Percentiles rank a stretch among this genome's conserved stretches.
phyloP scores from a whole-genome alignment of 2,113 vertebrate genomes.

The Piprites chloris region DNA sequence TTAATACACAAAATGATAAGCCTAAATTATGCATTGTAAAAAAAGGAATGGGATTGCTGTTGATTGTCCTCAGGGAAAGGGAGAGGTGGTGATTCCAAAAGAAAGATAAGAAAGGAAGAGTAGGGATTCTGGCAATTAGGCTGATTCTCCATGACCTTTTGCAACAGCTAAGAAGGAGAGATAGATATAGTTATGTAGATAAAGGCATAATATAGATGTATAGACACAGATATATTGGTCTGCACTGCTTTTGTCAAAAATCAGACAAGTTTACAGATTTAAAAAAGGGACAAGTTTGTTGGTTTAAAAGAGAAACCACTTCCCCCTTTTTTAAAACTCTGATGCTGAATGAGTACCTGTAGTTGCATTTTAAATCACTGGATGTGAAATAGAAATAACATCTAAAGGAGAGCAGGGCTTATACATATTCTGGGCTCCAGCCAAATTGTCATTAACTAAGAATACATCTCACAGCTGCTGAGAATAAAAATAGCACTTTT shows the following conservation, averaged over 20 bases:
- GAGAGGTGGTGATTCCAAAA: not conserved
- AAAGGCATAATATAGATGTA: not conserved
- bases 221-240: not conserved
- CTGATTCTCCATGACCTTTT: not conserved
- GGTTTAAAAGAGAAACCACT: not conserved
- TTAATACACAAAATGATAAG: slow-evolving; percentile 4
- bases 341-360: not conserved
- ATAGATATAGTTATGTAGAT: not conserved
- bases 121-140: not conserved
- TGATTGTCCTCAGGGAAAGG: not conserved
- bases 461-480: slow-evolving; percentile 12
- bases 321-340: not conserved
- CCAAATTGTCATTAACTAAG: slow-evolving; percentile 4
- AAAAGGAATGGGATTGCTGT: not conserved
- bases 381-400: slow-evolving; percentile 44
- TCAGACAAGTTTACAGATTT: not conserved
- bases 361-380: slow-evolving; percentile 1
- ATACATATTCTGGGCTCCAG: not conserved
- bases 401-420: not conserved
- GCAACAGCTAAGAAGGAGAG: not conserved
- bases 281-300: not conserved
- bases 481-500: not conserved
- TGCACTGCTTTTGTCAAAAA: not conserved
- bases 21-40: not conserved
- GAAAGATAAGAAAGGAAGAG: not conserved